phyloP scores from a whole-genome alignment of 2,797 vertebrate species.

The Moxostoma hubbsi region DNA sequence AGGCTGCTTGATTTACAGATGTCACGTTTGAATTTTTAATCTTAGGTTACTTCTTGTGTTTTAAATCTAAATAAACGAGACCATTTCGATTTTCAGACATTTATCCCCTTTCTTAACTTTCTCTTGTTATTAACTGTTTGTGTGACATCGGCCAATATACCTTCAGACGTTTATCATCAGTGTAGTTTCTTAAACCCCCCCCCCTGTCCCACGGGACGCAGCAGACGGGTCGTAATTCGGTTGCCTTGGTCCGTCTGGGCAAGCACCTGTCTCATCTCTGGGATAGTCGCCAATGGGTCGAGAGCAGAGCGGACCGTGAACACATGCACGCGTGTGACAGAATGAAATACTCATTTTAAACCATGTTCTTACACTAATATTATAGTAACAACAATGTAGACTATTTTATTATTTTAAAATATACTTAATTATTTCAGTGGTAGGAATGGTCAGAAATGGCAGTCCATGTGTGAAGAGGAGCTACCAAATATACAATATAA shows the following conservation, averaged over 20 bases:
- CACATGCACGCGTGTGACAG: constrained; percentile 55
- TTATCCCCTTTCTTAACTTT: background rate
- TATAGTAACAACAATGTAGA: background rate
- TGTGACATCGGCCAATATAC: background rate
- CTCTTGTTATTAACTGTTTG: background rate
- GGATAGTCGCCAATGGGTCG: constrained; percentile 80
- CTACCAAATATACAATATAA: too few species aligned
- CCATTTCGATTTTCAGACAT: background rate
- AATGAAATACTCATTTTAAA: constrained; percentile 19
- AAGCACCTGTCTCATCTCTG: constrained; percentile 98
- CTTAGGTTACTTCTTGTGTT: too few species aligned
- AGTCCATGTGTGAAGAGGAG: too few species aligned
- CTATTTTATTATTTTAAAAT: constrained; percentile 5
- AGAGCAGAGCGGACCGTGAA: constrained; percentile 52
- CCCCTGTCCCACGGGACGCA: constrained; percentile 96
- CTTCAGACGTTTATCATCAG: too few species aligned
- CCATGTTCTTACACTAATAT: background rate
- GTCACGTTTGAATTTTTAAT: background rate
- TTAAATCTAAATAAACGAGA: background rate
- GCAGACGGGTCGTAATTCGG: constrained; percentile 99
- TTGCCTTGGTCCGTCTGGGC: constrained; percentile 99
- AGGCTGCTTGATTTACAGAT: background rate
- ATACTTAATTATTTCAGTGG: background rate
- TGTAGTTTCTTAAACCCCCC: too few species aligned
- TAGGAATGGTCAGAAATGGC: too few species aligned